Conservation (phyloP, 2,113 vertebrate genomes). For the Chamaea fasciata region DNA sequence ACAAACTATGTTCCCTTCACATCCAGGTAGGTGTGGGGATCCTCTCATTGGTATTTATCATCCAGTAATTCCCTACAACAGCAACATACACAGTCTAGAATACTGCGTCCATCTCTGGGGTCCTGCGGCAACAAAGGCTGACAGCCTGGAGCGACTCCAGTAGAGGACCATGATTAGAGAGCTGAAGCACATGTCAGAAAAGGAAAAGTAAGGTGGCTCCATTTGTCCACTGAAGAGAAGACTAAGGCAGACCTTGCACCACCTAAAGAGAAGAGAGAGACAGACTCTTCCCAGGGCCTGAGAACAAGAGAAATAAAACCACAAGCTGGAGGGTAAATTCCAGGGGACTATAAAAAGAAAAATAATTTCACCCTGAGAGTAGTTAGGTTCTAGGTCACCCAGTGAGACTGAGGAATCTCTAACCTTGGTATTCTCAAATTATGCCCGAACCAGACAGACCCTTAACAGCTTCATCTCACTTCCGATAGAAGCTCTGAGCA, state of each 20-base stretch:
- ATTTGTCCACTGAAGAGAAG: neutral
- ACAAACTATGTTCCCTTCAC: neutral
- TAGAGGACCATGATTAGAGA: neutral
- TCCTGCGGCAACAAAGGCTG: neutral
- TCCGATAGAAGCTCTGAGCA: neutral
- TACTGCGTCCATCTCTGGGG: neutral
- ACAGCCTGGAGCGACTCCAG: neutral
- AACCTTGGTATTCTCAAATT: neutral
- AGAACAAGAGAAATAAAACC: neutral
- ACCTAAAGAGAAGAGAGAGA: neutral
- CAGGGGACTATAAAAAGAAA: neutral
- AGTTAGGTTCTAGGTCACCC: neutral
- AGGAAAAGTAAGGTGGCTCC: neutral
- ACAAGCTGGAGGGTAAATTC: neutral
- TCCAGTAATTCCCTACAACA: neutral
- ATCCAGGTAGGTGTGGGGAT: neutral
- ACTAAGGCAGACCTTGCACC: neutral
- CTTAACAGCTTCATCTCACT: neutral
- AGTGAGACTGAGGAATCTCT: neutral
- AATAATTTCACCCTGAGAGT: neutral
- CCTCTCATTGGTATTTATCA: neutral
- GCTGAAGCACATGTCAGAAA: neutral
- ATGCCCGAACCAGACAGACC: neutral
- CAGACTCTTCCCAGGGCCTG: neutral
- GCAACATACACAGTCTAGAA: neutral